Base-by-base conservation (phyloP, 2,888 invertebrate species). In the Mantis religiosa region DNA sequence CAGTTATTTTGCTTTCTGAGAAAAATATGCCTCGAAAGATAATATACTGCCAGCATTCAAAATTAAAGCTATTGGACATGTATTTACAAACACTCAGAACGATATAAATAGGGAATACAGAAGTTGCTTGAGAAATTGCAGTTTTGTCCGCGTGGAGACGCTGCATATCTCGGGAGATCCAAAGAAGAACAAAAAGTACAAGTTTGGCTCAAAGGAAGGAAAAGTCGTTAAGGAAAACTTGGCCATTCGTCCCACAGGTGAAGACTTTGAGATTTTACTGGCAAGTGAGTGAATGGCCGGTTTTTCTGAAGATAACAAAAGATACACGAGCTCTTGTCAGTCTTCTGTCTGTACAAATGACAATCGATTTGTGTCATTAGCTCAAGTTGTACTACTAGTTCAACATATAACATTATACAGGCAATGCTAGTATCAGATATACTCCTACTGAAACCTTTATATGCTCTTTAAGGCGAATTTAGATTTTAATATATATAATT, bases 121-220 rank as follows among this genome's bases (percentile, higher is more conserved):
- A 71, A 71, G 1, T 25, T 71, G 54, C 25, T 4, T 25, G 4
- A 71, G 20, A 20, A 71, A 71, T 71, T 71, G 54, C 14, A 71
- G 54, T 15, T 71, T 71, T 0, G 54, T 71, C 54, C 54, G 54
- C 54, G 20, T 25, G 54, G 54, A 71, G 54, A 15, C 4, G 54
- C 54, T 71, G 4, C 54, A 71, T 20, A 20, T 71, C 86, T 81
- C 81, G 6, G 28, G 81, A 81, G 86, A 86, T 86, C 81, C 28
- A 81, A 86, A 86, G 86, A 86, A 86, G 86, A 30, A 20, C 86
- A n/a, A 25, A 86, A 86, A 28, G 28, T 86, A 81, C 54, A 54
- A 86, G 25, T 1, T 86, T 54, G 28, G 28, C 54, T 71, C 54
- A 71, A 71, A 71, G 54, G 54, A 6, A 71, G 54, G 4, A 71